Conservation (phyloP, 2,888 invertebrate genomes). For the Plebejus melissa region DNA sequence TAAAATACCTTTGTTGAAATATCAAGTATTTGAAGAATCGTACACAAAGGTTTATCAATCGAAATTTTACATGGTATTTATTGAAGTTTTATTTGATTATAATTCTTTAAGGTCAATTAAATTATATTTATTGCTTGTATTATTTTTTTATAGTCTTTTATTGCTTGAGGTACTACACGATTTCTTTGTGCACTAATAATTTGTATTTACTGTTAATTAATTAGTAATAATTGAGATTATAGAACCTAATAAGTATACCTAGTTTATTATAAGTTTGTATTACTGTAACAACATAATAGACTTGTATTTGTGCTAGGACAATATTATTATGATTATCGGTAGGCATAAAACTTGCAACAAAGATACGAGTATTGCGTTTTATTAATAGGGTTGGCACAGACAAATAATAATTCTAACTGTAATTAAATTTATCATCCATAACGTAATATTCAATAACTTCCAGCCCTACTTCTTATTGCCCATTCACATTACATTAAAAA, state of each 20-base stretch:
- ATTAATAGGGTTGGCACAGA: slow-evolving; percentile 31
- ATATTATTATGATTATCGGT: slow-evolving; percentile 34
- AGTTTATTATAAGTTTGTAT: neutral
- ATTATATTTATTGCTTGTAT: neutral
- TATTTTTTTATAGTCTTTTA: neutral
- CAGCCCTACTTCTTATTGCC: too few relatives aligned
- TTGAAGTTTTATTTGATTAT: neutral
- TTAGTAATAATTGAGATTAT: neutral
- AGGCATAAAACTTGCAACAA: slow-evolving; percentile 19
- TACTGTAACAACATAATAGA: slow-evolving; percentile 5
- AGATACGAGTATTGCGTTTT: slow-evolving; percentile 13
- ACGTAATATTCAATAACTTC: neutral
- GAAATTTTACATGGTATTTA: neutral
- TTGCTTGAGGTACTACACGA: neutral
- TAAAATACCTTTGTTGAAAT: slow-evolving; percentile 13
- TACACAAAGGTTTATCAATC: slow-evolving; percentile 2
- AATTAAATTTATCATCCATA: neutral
- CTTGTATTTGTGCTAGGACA: slow-evolving; percentile 39
- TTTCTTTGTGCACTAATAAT: neutral
- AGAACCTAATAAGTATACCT: neutral
- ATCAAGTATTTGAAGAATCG: slow-evolving; percentile 5
- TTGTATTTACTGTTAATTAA: neutral
- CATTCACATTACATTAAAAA: too few relatives aligned
- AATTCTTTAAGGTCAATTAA: neutral
- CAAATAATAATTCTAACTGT: neutral